Base-by-base conservation (phyloP, 1,140 invertebrate species). In the Subanguina moxae region DNA sequence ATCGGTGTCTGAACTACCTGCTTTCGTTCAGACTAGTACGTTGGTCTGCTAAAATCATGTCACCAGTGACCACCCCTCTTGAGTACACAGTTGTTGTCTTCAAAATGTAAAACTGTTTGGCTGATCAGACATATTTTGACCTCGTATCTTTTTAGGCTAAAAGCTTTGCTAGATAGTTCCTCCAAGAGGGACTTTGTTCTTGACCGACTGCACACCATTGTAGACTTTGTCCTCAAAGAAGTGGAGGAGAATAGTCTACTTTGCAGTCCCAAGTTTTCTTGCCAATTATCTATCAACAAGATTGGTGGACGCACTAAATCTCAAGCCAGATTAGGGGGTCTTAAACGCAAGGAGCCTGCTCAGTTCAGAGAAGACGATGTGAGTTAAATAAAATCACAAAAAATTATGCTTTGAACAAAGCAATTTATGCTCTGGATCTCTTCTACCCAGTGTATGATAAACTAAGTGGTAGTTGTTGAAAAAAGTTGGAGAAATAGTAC, bases 11-110 rank as follows among this genome's bases (percentile, higher is more conserved):
- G 56, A 62, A 58, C 19, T 79, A 78, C 52, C 23, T 76, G 19
- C 32, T 58, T 30, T 68, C 66, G 17, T 79, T 77, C 61, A 67
- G 75, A 25, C 11, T 76, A 0, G 43, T 80, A 21, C 64, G 71
- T 1, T 75, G 63, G n/a, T 63, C 70, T 1, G 25, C 76, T 28
- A 64, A 61, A 23, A 32, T 75, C 17, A 30, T 73, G 43, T 57
- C 67, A 15, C 68, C 71, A 3, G 27, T 71, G 9, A 67, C 75
- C 27, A 42, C 71, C 11, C 72, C 80, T 8, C 7, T 76, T 0
- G 77, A 80, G 13, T 72, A 73, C 45, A 64, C 68, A 15, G 17
- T 75, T 9, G 46, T 64, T 19, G 63, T 73, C 1, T 38, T 62
- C 19, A 75, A 69, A 70, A 81, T 67, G 78, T 81, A 65, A 38